Conservation (phyloP, 2,113 vertebrate genomes). For the Prochilodus magdalenae region DNA sequence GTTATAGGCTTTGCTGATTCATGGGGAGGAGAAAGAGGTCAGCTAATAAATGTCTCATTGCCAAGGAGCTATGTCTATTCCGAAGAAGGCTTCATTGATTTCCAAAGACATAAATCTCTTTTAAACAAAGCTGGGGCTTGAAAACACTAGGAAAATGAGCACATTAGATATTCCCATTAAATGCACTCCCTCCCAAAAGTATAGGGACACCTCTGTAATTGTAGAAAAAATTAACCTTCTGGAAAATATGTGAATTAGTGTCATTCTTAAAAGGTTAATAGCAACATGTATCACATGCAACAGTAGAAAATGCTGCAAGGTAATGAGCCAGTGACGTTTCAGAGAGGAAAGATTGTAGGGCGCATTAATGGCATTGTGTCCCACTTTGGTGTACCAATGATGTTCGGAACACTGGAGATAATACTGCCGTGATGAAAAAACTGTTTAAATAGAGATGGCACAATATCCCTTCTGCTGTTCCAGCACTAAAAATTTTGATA, state of each 20-base stretch:
- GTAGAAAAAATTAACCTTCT: background rate
- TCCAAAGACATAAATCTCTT: slow-evolving; percentile 56
- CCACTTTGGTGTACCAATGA: background rate
- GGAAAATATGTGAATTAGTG: slow-evolving; percentile 1
- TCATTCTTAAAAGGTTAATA: background rate
- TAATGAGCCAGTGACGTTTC: background rate
- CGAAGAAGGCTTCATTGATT: slow-evolving; percentile 51
- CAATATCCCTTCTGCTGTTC: no score
- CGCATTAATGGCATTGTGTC: background rate
- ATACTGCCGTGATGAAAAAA: background rate
- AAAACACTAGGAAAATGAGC: background rate
- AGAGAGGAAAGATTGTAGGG: background rate
- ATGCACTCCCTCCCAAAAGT: background rate
- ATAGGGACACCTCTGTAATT: background rate
- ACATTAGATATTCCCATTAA: background rate
- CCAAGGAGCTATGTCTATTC: slow-evolving; percentile 50
- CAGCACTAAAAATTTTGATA: no score
- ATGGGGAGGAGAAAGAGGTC: slow-evolving; percentile 49
- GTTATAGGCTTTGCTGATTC: slow-evolving; percentile 54
- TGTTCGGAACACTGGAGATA: background rate
- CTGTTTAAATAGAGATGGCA: no score
- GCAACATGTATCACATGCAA: background rate
- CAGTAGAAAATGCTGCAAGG: background rate
- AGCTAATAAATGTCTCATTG: slow-evolving; percentile 59
- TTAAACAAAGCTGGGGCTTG: slow-evolving; percentile 10